Evolutionary conservation across 2,113 vertebrate genomes (phyloP).

Genomic region (Ciconia boyciana): DNA sequence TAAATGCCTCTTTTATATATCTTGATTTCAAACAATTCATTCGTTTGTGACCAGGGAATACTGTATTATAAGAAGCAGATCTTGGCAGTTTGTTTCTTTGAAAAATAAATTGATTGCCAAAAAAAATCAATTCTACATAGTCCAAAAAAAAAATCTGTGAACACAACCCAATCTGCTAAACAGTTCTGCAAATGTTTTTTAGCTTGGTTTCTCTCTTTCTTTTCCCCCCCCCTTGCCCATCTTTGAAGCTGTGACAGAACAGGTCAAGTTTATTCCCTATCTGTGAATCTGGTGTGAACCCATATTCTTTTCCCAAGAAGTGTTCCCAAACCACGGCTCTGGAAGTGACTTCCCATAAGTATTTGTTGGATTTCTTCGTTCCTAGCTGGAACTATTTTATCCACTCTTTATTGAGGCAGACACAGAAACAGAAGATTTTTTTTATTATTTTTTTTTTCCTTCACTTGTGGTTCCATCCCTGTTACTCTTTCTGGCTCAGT

Average conservation of each 20-base stretch:
- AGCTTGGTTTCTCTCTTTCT: background rate
- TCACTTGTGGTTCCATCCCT: background rate
- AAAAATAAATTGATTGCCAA: conserved; percentile 9
- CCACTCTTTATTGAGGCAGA: background rate
- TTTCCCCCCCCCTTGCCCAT: background rate
- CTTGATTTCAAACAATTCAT: background rate
- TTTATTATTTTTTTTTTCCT: background rate
- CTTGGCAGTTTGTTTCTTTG: background rate
- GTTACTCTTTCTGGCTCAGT: background rate
- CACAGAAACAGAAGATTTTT: background rate
- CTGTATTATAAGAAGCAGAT: background rate
- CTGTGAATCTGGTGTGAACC: background rate
- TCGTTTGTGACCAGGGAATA: background rate
- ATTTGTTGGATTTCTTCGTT: background rate
- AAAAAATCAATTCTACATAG: background rate
- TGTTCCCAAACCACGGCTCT: background rate
- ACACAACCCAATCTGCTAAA: background rate
- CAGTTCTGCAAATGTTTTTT: background rate
- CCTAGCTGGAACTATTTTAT: background rate
- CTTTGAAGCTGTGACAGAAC: background rate
- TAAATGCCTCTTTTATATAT: background rate
- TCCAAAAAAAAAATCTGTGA: background rate
- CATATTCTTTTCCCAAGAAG: background rate
- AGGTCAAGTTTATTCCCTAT: background rate
- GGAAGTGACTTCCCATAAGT: background rate